Percentiles rank a stretch among this genome's conserved stretches.
These are phyloP conservation scores for Acipenser transmontanus DNA, from an alignment of 2,797 vertebrate genomes.

Conservation along the genomic window DNA sequence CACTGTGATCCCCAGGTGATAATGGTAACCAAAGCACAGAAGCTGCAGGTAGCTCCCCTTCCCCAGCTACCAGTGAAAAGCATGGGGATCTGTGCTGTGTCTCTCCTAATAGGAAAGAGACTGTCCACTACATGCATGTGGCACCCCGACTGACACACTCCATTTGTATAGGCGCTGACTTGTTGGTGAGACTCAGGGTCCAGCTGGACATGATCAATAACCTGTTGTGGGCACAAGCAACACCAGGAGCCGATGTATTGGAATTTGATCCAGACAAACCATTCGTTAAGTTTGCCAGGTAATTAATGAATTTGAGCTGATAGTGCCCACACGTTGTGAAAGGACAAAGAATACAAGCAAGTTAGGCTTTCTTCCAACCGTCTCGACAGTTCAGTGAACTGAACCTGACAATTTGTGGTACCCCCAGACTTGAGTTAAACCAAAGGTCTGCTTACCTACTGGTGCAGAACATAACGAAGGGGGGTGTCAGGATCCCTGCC, in stretches of 20 bases:
- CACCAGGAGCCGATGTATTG: too few species aligned
- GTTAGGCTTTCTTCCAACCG: slow-evolving; percentile 12
- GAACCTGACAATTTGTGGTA: not conserved
- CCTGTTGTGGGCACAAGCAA: not conserved
- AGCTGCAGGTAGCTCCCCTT: not conserved
- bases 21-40: not conserved
- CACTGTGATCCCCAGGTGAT: not conserved
- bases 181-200: not conserved
- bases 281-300: slow-evolving; percentile 2
- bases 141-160: not conserved
- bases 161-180: not conserved
- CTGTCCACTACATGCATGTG: not conserved
- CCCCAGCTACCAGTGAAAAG: not conserved
- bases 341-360: not conserved
- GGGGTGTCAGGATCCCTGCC: not conserved
- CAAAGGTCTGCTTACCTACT: slow-evolving; percentile 1
- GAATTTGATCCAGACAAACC: not conserved
- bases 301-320: not conserved
- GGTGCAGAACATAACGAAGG: not conserved
- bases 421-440: not conserved
- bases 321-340: not conserved
- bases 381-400: not conserved
- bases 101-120: not conserved
- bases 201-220: not conserved
- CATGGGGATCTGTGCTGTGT: not conserved